These are phyloP conservation scores for Threskiornis aethiopicus DNA, from an alignment of 2,797 vertebrate species.

Conservation along the genomic window DNA sequence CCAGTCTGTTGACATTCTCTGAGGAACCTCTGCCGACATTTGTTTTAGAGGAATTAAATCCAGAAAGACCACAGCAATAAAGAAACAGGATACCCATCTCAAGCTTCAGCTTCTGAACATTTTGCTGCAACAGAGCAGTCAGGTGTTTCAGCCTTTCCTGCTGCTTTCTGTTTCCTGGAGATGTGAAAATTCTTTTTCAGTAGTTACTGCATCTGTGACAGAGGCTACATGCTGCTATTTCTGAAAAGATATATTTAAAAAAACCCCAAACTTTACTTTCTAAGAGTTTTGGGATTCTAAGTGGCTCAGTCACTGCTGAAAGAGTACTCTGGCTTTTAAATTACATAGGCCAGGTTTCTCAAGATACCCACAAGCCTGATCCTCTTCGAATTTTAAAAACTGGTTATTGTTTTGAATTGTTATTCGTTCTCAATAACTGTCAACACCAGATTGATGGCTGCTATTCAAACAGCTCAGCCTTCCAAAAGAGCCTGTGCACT, in stretches of 20 bases:
- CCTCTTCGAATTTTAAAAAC: not conserved
- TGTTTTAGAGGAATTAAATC: not conserved
- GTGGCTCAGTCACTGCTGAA: not conserved
- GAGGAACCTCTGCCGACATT: not conserved
- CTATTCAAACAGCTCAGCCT: not conserved
- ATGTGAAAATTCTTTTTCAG: not conserved
- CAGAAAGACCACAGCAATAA: not conserved
- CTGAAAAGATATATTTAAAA: not conserved
- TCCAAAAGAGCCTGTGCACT: not conserved
- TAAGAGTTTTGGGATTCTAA: not conserved
- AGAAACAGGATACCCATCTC: not conserved
- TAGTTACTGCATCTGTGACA: not conserved
- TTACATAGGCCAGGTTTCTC: not conserved
- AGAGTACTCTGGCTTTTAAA: not conserved
- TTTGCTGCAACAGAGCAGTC: not conserved
- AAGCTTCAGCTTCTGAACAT: not conserved
- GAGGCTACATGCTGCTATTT: not conserved
- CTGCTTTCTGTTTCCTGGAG: not conserved
- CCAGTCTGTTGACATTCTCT: not conserved
- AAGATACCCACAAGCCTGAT: not conserved
- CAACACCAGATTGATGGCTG: not conserved
- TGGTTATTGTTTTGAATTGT: not conserved
- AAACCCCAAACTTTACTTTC: not conserved
- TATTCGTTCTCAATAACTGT: not conserved
- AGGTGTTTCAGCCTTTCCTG: not conserved